A percentile compares a stretch with the other conserved stretches of the same genome.
These are phyloP conservation scores for Parauchenoglanis ngamensis DNA, from an alignment of 2,797 vertebrate species.

Conservation along the genomic window DNA sequence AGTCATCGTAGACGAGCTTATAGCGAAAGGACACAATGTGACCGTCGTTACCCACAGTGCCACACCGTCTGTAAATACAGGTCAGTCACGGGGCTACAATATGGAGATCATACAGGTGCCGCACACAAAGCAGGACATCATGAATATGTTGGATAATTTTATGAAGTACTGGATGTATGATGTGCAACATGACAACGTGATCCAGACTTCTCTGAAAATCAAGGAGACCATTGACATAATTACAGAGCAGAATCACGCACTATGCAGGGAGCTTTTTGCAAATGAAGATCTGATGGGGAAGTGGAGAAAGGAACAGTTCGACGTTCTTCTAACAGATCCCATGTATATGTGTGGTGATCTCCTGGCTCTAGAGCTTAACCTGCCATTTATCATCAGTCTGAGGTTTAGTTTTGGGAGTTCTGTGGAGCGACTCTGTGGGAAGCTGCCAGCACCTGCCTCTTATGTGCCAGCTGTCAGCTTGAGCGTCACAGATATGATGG, in stretches of 20 bases:
- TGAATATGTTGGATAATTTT: not conserved
- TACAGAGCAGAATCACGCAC: not conserved
- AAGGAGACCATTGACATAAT: slow-evolving; percentile 21
- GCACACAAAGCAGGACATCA: slow-evolving; percentile 24
- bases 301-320: slow-evolving; percentile 62
- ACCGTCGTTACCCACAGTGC: slow-evolving; percentile 9
- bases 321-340: slow-evolving; percentile 61
- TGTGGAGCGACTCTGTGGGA: not conserved
- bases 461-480: not conserved
- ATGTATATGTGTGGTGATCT: not conserved
- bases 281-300: slow-evolving; percentile 58
- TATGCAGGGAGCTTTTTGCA: slow-evolving; percentile 30
- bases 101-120: slow-evolving; percentile 40
- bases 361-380: not conserved
- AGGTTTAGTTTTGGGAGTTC: not conserved
- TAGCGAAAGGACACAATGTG: slow-evolving; percentile 25
- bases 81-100: slow-evolving; percentile 3
- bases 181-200: too few species aligned
- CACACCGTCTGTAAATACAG: slow-evolving; percentile 26
- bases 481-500: not conserved
- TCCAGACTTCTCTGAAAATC: not conserved
- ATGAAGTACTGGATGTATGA: slow-evolving; percentile 5
- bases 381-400: not conserved
- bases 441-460: not conserved
- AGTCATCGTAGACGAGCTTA: slow-evolving; percentile 46